phyloP scores from a whole-genome alignment of 2,888 invertebrate genomes.

The Leucoptera coffeella region DNA sequence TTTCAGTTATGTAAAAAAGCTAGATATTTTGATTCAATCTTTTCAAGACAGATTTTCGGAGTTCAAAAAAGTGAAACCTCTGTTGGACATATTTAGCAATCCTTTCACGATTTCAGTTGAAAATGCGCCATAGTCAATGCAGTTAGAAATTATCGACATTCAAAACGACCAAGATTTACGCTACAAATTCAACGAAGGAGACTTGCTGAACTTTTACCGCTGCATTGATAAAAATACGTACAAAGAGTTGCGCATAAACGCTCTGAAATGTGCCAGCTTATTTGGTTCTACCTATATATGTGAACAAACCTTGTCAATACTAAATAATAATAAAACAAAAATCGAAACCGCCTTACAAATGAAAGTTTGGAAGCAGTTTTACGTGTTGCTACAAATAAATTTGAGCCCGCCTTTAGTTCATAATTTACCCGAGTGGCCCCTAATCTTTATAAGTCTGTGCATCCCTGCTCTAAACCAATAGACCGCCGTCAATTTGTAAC shows the following conservation, averaged over 20 bases:
- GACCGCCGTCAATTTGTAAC: too few relatives aligned
- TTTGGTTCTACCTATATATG: background rate
- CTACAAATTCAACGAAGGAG: background rate
- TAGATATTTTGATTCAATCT: background rate
- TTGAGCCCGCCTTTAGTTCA: too few relatives aligned
- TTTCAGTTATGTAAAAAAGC: too few relatives aligned
- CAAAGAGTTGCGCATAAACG: background rate
- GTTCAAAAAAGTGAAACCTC: too few relatives aligned
- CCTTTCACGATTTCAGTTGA: background rate
- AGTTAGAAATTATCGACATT: background rate
- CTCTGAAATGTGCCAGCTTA: background rate
- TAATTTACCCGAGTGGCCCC: too few relatives aligned
- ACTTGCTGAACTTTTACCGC: background rate
- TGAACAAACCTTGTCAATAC: background rate
- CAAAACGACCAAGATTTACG: background rate
- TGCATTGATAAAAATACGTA: background rate
- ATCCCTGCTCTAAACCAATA: too few relatives aligned
- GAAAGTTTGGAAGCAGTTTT: too few relatives aligned
- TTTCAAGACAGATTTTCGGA: too few relatives aligned
- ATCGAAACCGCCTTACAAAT: background rate
- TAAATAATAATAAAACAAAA: background rate
- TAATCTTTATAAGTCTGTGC: too few relatives aligned
- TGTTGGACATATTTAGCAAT: background rate
- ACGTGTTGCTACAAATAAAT: too few relatives aligned
- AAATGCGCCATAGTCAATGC: background rate